Percentiles rank a stretch among this genome's conserved stretches.
Conservation (phyloP, 2,888 invertebrate species). For the Diarsia dahlii region DNA sequence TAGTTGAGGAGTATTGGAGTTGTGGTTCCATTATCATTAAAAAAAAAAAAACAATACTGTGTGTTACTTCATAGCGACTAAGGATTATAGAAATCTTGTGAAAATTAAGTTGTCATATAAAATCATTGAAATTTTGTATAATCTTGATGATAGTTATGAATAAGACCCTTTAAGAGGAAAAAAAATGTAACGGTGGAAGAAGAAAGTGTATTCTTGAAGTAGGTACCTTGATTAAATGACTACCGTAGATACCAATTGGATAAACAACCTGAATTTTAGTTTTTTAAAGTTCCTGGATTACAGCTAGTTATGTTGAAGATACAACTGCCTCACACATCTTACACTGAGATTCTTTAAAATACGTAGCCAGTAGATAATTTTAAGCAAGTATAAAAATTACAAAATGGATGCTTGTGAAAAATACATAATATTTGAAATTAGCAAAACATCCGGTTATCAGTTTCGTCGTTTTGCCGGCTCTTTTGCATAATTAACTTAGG, state of each 20-base stretch:
- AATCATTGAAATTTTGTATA: background rate
- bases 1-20: background rate
- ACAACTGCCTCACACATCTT: conserved; percentile 7
- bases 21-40: background rate
- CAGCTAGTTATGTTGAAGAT: background rate
- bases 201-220: background rate
- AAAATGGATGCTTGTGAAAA: background rate
- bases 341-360: background rate
- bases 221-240: background rate
- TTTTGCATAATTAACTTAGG: conserved; percentile 23
- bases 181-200: background rate
- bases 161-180: rapidly evolving
- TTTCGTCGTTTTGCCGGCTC: conserved; percentile 32
- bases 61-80: background rate
- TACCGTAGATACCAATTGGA: background rate
- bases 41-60: background rate
- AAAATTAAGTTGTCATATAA: background rate
- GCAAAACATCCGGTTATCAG: background rate
- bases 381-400: background rate
- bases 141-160: background rate
- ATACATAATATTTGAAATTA: background rate
- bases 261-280: background rate
- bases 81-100: background rate
- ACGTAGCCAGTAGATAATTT: background rate
- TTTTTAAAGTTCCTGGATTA: conserved; percentile 8